Percentiles rank a stretch among this genome's conserved stretches.
Conservation (phyloP, 2,888 invertebrate species). For the Acronicta alni region DNA sequence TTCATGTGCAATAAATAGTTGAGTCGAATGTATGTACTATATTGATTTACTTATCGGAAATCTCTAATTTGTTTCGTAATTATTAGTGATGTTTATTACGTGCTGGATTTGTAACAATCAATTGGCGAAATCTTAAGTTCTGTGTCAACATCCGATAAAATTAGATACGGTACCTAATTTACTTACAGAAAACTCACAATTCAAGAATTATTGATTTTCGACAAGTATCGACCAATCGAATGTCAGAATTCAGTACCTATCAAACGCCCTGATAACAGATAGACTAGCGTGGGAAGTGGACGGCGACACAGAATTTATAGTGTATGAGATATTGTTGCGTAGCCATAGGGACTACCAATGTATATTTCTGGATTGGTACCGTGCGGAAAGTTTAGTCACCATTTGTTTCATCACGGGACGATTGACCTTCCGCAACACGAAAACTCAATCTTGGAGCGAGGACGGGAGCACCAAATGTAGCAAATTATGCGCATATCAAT, state of each 20-base stretch:
- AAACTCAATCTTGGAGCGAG: constrained; percentile 61
- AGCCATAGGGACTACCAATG: constrained; percentile 73
- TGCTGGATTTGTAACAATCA: background rate
- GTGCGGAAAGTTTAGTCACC: constrained; percentile 87
- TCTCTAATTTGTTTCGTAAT: constrained; percentile 1
- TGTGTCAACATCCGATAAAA: background rate
- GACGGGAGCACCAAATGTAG: constrained; percentile 46
- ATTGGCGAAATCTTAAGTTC: background rate
- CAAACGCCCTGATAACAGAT: constrained; percentile 40
- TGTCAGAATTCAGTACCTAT: constrained; percentile 31
- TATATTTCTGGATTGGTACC: constrained; percentile 88
- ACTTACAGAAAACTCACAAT: constrained; percentile 12
- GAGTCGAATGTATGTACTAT: constrained; percentile 5
- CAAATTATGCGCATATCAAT: constrained; percentile 47
- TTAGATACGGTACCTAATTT: background rate
- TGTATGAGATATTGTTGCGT: constrained; percentile 58
- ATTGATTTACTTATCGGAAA: constrained; percentile 14
- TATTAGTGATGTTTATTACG: background rate
- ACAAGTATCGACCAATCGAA: constrained; percentile 26
- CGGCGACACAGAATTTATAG: constrained; percentile 65
- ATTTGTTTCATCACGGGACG: constrained; percentile 72
- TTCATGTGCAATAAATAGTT: constrained; percentile 11
- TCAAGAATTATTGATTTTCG: constrained; percentile 25
- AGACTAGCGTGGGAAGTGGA: constrained; percentile 55
- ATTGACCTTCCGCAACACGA: constrained; percentile 77